A percentile compares a stretch with the other conserved stretches of the same genome.
These are phyloP conservation scores for Caenorhabditis imperialis DNA, from an alignment of 2,888 invertebrate genomes.

Conservation along the genomic window DNA sequence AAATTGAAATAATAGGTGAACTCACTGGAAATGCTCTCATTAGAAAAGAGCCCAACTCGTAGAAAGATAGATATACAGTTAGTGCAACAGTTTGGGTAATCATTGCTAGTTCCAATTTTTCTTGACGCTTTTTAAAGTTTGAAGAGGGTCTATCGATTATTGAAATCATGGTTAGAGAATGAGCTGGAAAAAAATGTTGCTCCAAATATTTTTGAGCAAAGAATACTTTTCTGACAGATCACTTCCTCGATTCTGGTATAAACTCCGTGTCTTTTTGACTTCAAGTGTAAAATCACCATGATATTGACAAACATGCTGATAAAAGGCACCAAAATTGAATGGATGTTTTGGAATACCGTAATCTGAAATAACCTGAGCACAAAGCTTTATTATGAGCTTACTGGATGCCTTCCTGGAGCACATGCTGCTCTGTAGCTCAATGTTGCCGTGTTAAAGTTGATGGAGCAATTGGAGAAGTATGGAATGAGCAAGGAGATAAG, in stretches of 20 bases:
- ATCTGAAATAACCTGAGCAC: conserved; percentile 2
- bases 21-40: conserved; percentile 29
- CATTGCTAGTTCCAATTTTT: conserved; percentile 19
- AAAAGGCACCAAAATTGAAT: conserved; percentile 6
- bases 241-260: no score
- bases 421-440: not conserved
- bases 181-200: no score
- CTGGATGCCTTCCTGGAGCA: not conserved
- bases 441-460: conserved; percentile 1
- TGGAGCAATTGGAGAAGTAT: conserved; percentile 5
- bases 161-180: no score
- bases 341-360: conserved; percentile 4
- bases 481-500: conserved; percentile 1
- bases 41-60: conserved; percentile 22
- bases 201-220: no score
- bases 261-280: not conserved
- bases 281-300: conserved; percentile 1
- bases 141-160: no score
- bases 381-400: no score
- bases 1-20: not conserved
- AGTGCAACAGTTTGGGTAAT: conserved; percentile 16
- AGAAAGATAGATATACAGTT: conserved; percentile 21
- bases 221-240: no score
- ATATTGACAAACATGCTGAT: conserved; percentile 11
- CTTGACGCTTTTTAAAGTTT: conserved; percentile 16